Conservation (phyloP, 2,888 invertebrate genomes). For the Zhengitettix transpicula region DNA sequence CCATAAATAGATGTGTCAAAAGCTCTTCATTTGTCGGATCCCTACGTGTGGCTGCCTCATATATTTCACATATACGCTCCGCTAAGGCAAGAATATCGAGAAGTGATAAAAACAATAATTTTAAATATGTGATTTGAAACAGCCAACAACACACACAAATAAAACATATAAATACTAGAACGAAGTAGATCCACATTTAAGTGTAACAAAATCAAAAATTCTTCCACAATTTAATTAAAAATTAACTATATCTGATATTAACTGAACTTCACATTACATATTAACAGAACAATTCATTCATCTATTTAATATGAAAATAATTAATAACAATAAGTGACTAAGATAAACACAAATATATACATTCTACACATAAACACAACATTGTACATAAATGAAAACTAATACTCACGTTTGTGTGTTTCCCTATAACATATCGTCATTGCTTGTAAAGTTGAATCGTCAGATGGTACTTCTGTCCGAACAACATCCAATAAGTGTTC, state of each 20-base stretch:
- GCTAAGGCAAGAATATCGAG: constrained; percentile 37
- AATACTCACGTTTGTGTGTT: constrained; percentile 65
- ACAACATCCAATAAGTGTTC: constrained; percentile 55
- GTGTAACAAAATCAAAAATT: neutral
- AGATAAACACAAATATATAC: too few relatives aligned
- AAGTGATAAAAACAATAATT: neutral
- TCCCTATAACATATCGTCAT: constrained; percentile 91
- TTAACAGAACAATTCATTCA: too few relatives aligned
- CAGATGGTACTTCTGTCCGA: constrained; percentile 64
- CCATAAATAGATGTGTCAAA: constrained; percentile 87
- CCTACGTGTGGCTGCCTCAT: constrained; percentile 73
- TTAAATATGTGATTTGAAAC: neutral
- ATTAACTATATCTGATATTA: too few relatives aligned
- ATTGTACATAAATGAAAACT: neutral
- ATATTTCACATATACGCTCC: constrained; percentile 72
- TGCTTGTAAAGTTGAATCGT: constrained; percentile 87
- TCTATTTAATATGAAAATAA: too few relatives aligned
- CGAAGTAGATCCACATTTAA: neutral
- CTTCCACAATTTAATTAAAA: too few relatives aligned
- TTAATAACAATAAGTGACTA: too few relatives aligned
- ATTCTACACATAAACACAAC: too few relatives aligned
- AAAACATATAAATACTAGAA: neutral
- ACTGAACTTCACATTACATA: too few relatives aligned
- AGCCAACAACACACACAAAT: neutral
- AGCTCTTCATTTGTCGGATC: constrained; percentile 84